A percentile compares a stretch with the other conserved stretches of the same genome.
Evolutionary conservation across 2,888 invertebrate genomes (phyloP).

Genomic region (Poecilus cupreus): DNA sequence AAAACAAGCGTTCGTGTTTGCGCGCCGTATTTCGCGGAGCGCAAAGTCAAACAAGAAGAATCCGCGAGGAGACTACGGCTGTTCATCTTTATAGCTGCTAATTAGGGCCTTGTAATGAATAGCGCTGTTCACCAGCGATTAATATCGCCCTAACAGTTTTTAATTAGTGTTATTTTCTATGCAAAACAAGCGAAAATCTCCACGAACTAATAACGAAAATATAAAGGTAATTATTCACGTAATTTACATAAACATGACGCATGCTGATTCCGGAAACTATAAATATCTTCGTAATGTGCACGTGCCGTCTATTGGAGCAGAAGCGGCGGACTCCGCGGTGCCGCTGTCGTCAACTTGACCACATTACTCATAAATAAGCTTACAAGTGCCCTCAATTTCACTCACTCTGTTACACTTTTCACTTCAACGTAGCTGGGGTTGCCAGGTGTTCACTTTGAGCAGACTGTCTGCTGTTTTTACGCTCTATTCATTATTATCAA

Average conservation of each 20-base stretch:
- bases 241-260: conserved; percentile 61
- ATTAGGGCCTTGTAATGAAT: conserved; percentile 46
- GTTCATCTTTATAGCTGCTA: conserved; percentile 52
- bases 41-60: conserved; percentile 38
- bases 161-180: conserved; percentile 59
- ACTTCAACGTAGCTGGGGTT: no score
- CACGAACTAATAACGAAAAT: conserved; percentile 57
- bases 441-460: no score
- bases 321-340: neutral
- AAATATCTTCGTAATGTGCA: conserved; percentile 60
- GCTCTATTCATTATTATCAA: no score
- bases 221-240: conserved; percentile 59
- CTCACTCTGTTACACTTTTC: no score
- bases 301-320: neutral
- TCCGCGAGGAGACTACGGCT: conserved; percentile 15
- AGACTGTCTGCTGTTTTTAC: no score
- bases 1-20: conserved; percentile 5
- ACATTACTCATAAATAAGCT: no score
- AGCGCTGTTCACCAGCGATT: conserved; percentile 47
- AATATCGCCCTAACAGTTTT: conserved; percentile 56
- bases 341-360: neutral
- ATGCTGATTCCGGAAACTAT: conserved; percentile 60
- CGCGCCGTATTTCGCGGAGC: conserved; percentile 17
- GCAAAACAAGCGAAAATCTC: conserved; percentile 55
- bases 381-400: no score